Percentiles rank a stretch among this genome's conserved stretches.
These are phyloP conservation scores for Cyprinodon diabolis DNA, from an alignment of 2,797 vertebrate genomes.

Conservation along the genomic window DNA sequence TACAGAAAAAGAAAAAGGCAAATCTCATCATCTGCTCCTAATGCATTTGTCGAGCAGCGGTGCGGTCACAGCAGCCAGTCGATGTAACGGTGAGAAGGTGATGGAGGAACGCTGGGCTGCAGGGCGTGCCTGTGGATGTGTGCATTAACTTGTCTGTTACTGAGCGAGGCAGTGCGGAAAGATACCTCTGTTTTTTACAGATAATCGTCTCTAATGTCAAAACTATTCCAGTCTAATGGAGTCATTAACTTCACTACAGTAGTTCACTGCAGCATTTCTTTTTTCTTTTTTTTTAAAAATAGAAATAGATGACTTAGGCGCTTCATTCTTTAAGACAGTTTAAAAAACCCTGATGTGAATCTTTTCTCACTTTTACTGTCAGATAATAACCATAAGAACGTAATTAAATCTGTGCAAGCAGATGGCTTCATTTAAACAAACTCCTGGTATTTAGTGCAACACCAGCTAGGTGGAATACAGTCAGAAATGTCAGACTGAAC, in stretches of 20 bases:
- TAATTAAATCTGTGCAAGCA: background rate
- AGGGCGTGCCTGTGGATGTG: constrained; percentile 43
- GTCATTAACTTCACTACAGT: constrained; percentile 29
- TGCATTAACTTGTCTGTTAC: constrained; percentile 4
- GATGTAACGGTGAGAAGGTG: constrained; percentile 5
- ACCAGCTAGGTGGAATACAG: constrained; percentile 4
- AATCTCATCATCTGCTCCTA: constrained; percentile 42
- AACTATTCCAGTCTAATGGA: constrained; percentile 4
- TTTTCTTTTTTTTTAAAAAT: background rate
- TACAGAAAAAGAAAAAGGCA: constrained; percentile 11
- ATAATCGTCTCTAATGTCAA: constrained; percentile 28
- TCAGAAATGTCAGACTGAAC: constrained; percentile 30
- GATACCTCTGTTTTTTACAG: constrained; percentile 22
- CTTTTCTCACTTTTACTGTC: background rate
- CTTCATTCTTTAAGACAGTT: background rate
- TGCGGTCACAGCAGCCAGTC: constrained; percentile 14
- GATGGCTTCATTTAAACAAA: constrained; percentile 1
- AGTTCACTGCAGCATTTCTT: background rate
- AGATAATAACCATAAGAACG: background rate
- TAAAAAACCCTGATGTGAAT: background rate
- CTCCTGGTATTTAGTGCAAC: constrained; percentile 3
- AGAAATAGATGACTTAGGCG: background rate
- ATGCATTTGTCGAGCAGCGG: constrained; percentile 46
- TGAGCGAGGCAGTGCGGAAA: background rate
- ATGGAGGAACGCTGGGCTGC: constrained; percentile 2